Evolutionary conservation across 92 coral and sea anemone genomes (phyloP).

Genomic region (Isaurus tuberculatus): DNA sequence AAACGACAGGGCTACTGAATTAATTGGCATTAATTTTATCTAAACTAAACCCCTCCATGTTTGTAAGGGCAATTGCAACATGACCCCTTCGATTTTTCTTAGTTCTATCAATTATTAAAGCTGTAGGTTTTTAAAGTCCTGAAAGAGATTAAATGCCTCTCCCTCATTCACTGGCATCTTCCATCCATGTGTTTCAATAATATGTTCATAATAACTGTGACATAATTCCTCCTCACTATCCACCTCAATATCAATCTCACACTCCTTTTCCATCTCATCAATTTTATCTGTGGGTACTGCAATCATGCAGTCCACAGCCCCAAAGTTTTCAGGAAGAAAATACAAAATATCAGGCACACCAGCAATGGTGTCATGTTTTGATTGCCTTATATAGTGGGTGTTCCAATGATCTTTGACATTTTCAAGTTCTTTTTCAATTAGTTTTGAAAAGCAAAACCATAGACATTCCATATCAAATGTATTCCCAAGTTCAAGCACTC

Average conservation of each 20-base stretch:
- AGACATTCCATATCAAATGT: constrained; percentile 29
- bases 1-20: not conserved
- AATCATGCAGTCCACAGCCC: constrained; percentile 38
- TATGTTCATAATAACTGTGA: too few species aligned
- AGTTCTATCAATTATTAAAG: not conserved
- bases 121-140: constrained; percentile 4
- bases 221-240: not conserved
- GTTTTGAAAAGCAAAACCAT: not conserved
- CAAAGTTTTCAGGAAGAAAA: constrained; percentile 41
- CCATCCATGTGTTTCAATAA: not conserved
- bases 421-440: constrained; percentile 33
- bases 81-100: not conserved
- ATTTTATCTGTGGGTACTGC: constrained; percentile 13
- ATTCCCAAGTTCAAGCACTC: not conserved
- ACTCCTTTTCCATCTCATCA: not conserved
- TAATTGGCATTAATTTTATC: not conserved
- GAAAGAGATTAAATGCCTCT: constrained; percentile 19
- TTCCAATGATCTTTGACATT: constrained; percentile 47
- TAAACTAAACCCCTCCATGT: not conserved
- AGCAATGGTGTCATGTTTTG: constrained; percentile 34
- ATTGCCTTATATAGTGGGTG: constrained; percentile 21
- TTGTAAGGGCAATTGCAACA: not conserved
- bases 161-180: constrained; percentile 15
- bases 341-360: constrained; percentile 40
- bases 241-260: not conserved